phyloP scores from a whole-genome alignment of 1,140 invertebrate species.

The Leptestheria dahalacensis region DNA sequence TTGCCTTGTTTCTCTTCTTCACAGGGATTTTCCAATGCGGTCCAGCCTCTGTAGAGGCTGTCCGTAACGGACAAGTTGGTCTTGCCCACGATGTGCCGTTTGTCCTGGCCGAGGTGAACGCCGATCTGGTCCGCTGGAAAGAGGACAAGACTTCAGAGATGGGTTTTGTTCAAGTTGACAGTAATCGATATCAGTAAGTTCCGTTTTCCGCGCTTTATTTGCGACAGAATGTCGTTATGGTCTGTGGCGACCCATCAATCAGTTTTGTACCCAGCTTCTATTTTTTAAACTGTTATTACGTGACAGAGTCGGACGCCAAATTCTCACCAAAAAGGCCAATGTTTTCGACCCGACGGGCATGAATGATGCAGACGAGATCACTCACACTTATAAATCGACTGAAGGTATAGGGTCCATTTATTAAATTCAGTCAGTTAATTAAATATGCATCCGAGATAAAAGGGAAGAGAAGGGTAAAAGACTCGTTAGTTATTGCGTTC shows the following conservation, averaged over 20 bases:
- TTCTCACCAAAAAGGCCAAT: conserved; percentile 58
- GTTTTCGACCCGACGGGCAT: conserved; percentile 51
- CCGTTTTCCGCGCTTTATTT: neutral
- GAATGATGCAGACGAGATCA: conserved; percentile 51
- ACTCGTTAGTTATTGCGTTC: neutral
- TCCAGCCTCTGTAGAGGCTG: conserved; percentile 46
- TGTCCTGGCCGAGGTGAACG: conserved; percentile 62
- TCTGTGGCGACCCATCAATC: neutral
- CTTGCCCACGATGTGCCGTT: conserved; percentile 57
- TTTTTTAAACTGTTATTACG: conserved; percentile 4
- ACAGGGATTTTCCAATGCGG: conserved; percentile 42
- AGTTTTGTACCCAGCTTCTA: neutral
- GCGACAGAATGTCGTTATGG: neutral
- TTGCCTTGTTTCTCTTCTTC: neutral
- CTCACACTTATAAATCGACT: conserved; percentile 49
- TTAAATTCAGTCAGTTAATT: neutral
- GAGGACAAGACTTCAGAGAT: conserved; percentile 45
- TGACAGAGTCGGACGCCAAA: conserved; percentile 50
- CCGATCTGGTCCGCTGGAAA: conserved; percentile 52
- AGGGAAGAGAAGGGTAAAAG: neutral
- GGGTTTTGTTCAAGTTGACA: conserved; percentile 47
- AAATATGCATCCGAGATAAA: neutral
- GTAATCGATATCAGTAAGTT: conserved; percentile 49
- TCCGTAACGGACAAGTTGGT: conserved; percentile 54
- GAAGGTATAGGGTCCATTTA: conserved; percentile 37